Evolutionary conservation across 2,113 vertebrate genomes (phyloP), one percentile per base, ranked within the genome.

Genomic region (Gymnarchus niloticus): DNA sequence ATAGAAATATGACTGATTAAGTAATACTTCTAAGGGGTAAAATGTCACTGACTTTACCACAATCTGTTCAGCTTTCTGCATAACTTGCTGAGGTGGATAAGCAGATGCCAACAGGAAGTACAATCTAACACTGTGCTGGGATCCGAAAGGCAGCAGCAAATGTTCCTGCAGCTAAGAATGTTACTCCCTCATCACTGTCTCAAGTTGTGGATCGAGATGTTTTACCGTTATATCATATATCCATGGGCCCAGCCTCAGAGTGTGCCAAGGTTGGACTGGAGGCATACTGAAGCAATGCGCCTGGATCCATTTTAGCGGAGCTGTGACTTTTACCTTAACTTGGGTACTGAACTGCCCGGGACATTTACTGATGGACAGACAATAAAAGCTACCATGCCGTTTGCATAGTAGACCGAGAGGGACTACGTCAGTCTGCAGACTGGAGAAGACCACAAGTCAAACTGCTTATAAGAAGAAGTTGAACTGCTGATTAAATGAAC

Each of bases 391-490:
- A 51, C 10, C 51, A 28, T 52, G 81, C 81, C 54, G 49, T 33
- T 54, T 21, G 51, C 49, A 82, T n/a, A 33, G 51, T 3, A 12
- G n/a, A 17, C 23, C 25, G 51, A 48, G n/a, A 51, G 44, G 28
- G 28, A 37, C 81, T 41, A 17, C 28, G 17, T 56, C 25, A 82
- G 17, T 33, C 81, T 59, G 54, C 77, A 81, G 56, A 83, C 56
- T 6, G 28, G 82, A 19, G 19, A 83, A 57, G 57, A 83, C n/a
- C 19, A 2, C 0, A 12, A 83, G 82, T 28, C 33, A 46, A 82
- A 33, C 28, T 84, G 56, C 57, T 54, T 82, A 82, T 52, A 54
- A 82, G 54, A 82, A 25, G 51, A 51, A 37, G 23, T 82, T 54
- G n/a, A n/a, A n/a, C n/a, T n/a, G n/a, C n/a, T n/a, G n/a, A n/a